Conservation (phyloP, 2,888 invertebrate genomes). For the Nemoura dubitans region DNA sequence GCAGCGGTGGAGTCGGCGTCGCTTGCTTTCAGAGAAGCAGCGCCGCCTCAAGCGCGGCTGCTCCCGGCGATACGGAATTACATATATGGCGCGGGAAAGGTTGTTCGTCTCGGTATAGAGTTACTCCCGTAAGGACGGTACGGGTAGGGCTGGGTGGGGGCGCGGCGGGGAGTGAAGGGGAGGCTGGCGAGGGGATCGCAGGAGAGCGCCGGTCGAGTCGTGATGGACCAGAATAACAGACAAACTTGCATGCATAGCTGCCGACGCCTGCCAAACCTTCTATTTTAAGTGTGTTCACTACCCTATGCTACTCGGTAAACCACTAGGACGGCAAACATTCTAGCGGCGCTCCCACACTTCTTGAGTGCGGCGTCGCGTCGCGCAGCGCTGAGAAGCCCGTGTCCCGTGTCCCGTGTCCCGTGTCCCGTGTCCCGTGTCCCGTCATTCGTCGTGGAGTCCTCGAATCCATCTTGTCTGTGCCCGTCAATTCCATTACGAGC, state of each 20-base stretch:
- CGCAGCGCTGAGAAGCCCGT: too few relatives aligned
- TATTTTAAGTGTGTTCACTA: conserved; percentile 43
- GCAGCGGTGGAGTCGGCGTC: not conserved
- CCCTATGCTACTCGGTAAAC: conserved; percentile 41
- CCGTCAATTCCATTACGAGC: not conserved
- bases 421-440: too few relatives aligned
- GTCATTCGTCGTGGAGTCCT: not conserved
- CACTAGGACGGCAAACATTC: conserved; percentile 37
- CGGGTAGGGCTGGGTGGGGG: too few relatives aligned
- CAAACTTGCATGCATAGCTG: conserved; percentile 40
- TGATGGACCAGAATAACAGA: conserved; percentile 44
- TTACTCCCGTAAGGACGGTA: conserved; percentile 32
- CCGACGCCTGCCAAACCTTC: conserved; percentile 39
- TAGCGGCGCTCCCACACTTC: not conserved
- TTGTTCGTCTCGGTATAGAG: conserved; percentile 33
- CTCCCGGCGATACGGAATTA: conserved; percentile 46
- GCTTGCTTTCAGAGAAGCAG: not conserved
- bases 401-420: too few relatives aligned
- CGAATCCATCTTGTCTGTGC: not conserved
- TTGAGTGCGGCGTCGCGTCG: too few relatives aligned
- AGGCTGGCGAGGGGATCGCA: conserved; percentile 13
- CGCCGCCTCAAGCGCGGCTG: conserved; percentile 14
- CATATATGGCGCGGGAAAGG: conserved; percentile 48
- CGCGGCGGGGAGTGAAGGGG: too few relatives aligned
- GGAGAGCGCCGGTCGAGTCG: conserved; percentile 1